Evolutionary conservation across 2,888 invertebrate genomes (phyloP), one percentile per base, ranked within the genome.

Genomic region (Cabera pusaria): DNA sequence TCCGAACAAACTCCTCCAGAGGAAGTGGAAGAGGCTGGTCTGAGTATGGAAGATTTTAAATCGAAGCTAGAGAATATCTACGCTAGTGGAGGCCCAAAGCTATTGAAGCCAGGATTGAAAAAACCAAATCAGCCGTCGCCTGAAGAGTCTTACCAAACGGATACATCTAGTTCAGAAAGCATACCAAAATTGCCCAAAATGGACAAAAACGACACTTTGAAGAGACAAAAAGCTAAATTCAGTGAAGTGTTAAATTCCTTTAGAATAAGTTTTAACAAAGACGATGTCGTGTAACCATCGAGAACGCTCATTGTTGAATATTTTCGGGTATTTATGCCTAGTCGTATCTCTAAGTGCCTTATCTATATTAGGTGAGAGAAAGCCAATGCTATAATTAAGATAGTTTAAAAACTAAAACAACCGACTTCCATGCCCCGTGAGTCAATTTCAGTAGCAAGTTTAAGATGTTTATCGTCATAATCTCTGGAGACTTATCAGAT

Each of bases 121-220:
- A 83, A 84, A 35, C 76, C 85, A 0, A 82, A 78, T 42, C 75
- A 83, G 11, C 77, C 78, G 0, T 76, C 83, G 1, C 79, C 81
- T 0, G 86, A 86, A 40, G 85, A 87, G 12, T 52, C 76, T 0
- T 71, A 72, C 26, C 77, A 74, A 49, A 72, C 76, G 0, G 80
- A 80, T 17, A 58, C 58, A 3, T 79, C 79, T 0, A 83, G 80
- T 44, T 59, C 57, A 5, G 86, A 86, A 24, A 85, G 79, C 52
- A 61, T 80, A 62, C 39, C 69, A 1, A 86, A 77, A 49, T 18
- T 73, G 20, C 77, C 82, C 0, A 86, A 85, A 60, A 58, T 78
- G 41, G 82, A 84, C 18, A 87, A 82, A 54, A 86, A 86, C 35
- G 87, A 90, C 49, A 90, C 90, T 1, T 56, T 90, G 20, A 83